These are phyloP conservation scores for Sarcophaga variegata DNA, from an alignment of 2,888 invertebrate species.

Conservation along the genomic window DNA sequence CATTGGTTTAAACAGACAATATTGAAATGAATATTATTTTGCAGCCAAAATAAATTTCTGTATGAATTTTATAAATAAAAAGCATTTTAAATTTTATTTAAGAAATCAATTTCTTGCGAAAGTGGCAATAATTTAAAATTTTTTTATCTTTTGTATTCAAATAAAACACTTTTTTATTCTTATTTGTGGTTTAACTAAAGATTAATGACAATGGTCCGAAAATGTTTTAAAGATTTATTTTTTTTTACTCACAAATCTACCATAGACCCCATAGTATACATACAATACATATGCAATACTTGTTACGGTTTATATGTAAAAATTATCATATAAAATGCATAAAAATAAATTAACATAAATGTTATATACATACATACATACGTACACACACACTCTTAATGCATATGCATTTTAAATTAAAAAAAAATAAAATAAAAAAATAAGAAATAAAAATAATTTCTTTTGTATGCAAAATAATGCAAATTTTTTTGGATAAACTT, in stretches of 20 bases:
- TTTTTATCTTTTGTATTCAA: slow-evolving; percentile 10
- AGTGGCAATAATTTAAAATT: neutral
- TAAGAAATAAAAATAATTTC: slow-evolving; percentile 32
- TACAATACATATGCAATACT: neutral
- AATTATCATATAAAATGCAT: slow-evolving; percentile 53
- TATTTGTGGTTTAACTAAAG: slow-evolving; percentile 17
- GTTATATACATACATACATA: neutral
- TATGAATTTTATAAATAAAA: no score
- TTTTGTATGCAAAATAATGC: slow-evolving; percentile 54
- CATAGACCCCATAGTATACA: no score
- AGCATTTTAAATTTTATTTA: no score
- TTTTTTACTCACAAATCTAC: neutral
- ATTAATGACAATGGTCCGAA: slow-evolving; percentile 24
- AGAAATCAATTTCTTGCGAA: no score
- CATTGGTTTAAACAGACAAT: no score
- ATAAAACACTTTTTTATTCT: slow-evolving; percentile 12
- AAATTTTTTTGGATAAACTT: slow-evolving; percentile 6
- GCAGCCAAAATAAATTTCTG: no score
- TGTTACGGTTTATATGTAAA: slow-evolving; percentile 19
- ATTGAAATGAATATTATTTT: no score
- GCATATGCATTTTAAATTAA: neutral
- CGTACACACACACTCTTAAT: neutral
- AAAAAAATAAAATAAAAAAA: no score
- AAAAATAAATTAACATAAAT: slow-evolving; percentile 43
- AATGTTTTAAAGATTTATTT: neutral